Conservation (phyloP, 2,888 invertebrate genomes). For the Scaptomyza flava region DNA sequence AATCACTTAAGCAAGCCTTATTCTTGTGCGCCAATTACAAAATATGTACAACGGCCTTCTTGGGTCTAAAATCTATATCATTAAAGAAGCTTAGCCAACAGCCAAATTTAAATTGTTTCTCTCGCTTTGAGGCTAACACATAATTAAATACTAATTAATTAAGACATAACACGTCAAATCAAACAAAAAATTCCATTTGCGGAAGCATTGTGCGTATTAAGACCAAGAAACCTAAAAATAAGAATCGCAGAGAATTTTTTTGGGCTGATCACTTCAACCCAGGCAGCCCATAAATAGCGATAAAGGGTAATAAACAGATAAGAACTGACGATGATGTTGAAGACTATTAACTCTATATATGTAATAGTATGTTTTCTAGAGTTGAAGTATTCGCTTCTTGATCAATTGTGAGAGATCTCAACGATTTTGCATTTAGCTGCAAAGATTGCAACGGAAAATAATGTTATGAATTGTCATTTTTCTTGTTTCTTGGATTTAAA, state of each 20-base stretch:
- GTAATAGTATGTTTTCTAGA: too few species aligned
- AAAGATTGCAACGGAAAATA: constrained; percentile 51
- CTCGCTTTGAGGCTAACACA: constrained; percentile 20
- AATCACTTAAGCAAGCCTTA: too few species aligned
- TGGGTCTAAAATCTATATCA: constrained; percentile 7
- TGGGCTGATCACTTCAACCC: not conserved
- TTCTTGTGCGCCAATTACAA: too few species aligned
- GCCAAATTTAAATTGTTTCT: constrained; percentile 7
- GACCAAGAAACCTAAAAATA: not conserved
- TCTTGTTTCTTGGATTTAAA: not conserved
- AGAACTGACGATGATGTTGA: not conserved
- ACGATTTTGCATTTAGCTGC: constrained; percentile 38
- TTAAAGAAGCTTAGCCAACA: constrained; percentile 9
- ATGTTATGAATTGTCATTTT: not conserved
- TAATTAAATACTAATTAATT: constrained; percentile 59
- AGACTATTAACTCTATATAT: not conserved
- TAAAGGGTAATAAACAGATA: not conserved
- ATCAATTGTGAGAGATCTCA: constrained; percentile 21
- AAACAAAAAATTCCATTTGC: constrained; percentile 40
- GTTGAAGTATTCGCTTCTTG: too few species aligned
- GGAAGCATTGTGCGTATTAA: constrained; percentile 35
- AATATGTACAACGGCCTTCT: too few species aligned
- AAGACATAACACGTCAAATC: constrained; percentile 47
- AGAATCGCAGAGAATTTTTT: constrained; percentile 18
- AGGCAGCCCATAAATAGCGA: too few species aligned